Evolutionary conservation across 2,797 vertebrate species (phyloP).

Genomic region (Pachyuromys duprasi): DNA sequence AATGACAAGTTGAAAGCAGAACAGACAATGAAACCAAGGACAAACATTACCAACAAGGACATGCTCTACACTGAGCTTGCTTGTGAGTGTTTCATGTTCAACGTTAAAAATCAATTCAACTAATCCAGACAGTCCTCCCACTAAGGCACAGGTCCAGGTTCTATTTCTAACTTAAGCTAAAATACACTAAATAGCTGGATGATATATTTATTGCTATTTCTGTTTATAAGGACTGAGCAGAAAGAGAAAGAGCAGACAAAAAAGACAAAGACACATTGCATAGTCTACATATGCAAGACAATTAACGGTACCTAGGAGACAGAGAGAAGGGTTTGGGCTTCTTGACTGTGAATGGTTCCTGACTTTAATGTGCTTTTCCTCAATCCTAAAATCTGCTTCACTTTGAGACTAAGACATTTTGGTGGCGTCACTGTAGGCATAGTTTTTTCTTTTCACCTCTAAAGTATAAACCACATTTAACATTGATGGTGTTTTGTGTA

Average conservation of each 20-base stretch:
- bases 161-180: constrained; percentile 38
- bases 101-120: not conserved
- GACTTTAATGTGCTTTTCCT: not conserved
- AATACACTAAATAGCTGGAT: not conserved
- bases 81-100: not conserved
- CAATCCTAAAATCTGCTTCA: not conserved
- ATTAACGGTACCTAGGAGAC: not conserved
- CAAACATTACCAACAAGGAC: not conserved
- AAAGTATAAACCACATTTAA: constrained; percentile 24
- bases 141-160: not conserved
- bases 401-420: not conserved
- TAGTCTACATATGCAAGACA: not conserved
- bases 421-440: not conserved
- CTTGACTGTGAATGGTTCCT: not conserved
- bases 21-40: not conserved
- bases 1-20: not conserved
- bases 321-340: not conserved
- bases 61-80: not conserved
- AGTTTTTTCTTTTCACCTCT: constrained; percentile 21
- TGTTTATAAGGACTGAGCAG: constrained; percentile 44
- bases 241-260: constrained; percentile 7
- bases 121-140: not conserved
- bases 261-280: not conserved
- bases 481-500: not conserved
- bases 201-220: constrained; percentile 27